phyloP scores from a whole-genome alignment of 1,140 invertebrate species.

The Leucophenga varia region DNA sequence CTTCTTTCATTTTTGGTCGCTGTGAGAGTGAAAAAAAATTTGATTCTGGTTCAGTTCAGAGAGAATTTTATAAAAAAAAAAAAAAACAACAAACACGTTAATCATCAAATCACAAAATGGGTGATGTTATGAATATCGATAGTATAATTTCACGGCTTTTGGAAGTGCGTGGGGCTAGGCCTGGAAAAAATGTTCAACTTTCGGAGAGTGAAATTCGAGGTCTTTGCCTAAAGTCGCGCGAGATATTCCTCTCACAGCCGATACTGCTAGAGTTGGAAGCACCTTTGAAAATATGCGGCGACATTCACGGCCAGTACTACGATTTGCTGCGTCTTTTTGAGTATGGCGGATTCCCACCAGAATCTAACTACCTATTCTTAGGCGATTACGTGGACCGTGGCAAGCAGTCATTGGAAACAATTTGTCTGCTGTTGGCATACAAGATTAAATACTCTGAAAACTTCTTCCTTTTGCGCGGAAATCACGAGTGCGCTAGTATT shows the following conservation, averaged over 20 bases:
- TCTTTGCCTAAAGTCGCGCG: constrained; percentile 92
- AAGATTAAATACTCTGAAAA: constrained; percentile 93
- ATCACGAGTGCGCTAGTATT: constrained; percentile 88
- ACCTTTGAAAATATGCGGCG: constrained; percentile 98
- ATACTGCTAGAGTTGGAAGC: constrained; percentile 97
- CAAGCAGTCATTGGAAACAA: constrained; percentile 87
- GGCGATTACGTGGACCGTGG: constrained; percentile 85
- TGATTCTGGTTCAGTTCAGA: constrained; percentile 19
- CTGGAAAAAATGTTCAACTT: constrained; percentile 92
- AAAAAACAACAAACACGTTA: constrained; percentile 21
- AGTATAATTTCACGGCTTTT: constrained; percentile 53
- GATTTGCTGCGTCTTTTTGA: constrained; percentile 97
- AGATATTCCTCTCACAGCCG: constrained; percentile 98
- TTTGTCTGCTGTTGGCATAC: constrained; percentile 92
- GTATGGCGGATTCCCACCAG: constrained; percentile 99
- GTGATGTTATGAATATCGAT: constrained; percentile 54
- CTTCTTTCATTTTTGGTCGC: constrained; percentile 10
- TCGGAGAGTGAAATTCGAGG: constrained; percentile 95
- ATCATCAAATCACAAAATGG: constrained; percentile 38
- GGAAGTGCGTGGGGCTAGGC: constrained; percentile 54
- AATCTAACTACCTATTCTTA: constrained; percentile 98
- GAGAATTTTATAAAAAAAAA: constrained; percentile 28
- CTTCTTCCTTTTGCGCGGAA: constrained; percentile 82
- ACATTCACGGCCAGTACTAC: constrained; percentile 99
- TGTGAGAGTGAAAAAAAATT: constrained; percentile 29